phyloP scores from a whole-genome alignment of 1,140 invertebrate genomes.

The Papilio polytes region DNA sequence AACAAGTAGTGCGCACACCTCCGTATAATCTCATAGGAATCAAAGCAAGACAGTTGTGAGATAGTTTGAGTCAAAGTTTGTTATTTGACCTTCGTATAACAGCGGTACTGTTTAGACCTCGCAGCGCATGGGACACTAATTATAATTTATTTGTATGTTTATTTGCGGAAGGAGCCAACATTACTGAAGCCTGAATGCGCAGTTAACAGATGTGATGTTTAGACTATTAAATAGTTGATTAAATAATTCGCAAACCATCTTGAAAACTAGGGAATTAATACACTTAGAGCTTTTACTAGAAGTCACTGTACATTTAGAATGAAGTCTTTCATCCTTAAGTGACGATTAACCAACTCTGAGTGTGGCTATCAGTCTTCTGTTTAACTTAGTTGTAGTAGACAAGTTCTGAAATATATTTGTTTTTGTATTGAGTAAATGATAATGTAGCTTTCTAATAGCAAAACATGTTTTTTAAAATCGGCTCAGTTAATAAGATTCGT shows the following conservation, averaged over 20 bases:
- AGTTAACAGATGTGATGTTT: conserved; percentile 7
- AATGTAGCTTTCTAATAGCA: too few species aligned
- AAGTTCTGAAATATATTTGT: too few species aligned
- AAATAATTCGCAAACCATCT: too few species aligned
- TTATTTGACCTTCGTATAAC: not conserved
- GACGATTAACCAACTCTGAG: not conserved
- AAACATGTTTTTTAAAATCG: not conserved
- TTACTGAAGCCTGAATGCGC: conserved; percentile 11
- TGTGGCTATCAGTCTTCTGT: not conserved
- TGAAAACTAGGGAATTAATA: too few species aligned
- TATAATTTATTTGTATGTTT: conserved; percentile 35
- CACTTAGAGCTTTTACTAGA: not conserved
- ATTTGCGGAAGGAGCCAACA: conserved; percentile 28
- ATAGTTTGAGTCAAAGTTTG: conserved; percentile 1
- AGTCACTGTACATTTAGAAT: not conserved
- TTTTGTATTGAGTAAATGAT: too few species aligned
- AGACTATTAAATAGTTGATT: not conserved
- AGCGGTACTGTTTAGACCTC: not conserved
- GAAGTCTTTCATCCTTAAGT: not conserved
- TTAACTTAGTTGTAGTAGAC: not conserved
- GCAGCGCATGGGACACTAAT: conserved; percentile 2
- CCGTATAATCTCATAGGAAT: too few species aligned
- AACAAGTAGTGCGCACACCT: too few species aligned
- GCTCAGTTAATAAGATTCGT: not conserved
- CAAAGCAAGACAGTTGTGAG: too few species aligned